Conservation (phyloP, 1,140 invertebrate genomes). For the Subanguina moxae region DNA sequence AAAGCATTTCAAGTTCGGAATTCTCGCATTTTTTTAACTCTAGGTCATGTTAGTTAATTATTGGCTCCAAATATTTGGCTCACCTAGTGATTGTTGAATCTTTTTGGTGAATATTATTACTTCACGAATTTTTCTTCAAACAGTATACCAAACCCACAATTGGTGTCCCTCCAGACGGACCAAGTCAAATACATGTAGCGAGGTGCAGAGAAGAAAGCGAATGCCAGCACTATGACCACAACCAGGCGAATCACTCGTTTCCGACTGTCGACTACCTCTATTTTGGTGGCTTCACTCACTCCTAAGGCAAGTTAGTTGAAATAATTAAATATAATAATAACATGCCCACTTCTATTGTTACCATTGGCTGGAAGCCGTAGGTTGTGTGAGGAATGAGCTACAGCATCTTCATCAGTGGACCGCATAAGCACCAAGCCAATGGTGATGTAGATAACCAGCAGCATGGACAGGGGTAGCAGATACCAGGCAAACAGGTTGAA, state of each 20-base stretch:
- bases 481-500: constrained; percentile 53
- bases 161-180: constrained; percentile 48
- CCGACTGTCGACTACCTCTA: constrained; percentile 36
- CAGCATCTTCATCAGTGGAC: constrained; percentile 33
- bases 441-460: constrained; percentile 48
- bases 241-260: constrained; percentile 46
- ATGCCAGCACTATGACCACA: constrained; percentile 50
- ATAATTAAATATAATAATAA: constrained; percentile 1
- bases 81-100: too few relatives aligned
- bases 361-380: constrained; percentile 2
- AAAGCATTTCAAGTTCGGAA: too few relatives aligned
- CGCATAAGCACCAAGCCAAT: constrained; percentile 47
- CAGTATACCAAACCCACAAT: constrained; percentile 41
- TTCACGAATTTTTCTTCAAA: too few relatives aligned
- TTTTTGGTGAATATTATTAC: neutral
- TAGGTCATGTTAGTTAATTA: too few relatives aligned
- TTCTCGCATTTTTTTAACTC: too few relatives aligned
- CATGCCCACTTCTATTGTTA: constrained; percentile 7
- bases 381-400: constrained; percentile 10
- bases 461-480: constrained; percentile 37
- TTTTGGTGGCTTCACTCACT: neutral
- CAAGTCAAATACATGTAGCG: constrained; percentile 54
- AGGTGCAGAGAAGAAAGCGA: constrained; percentile 52
- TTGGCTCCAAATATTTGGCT: too few relatives aligned
- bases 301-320: neutral